Evolutionary conservation across 2,797 vertebrate species (phyloP), one percentile per base, ranked within the genome.

Genomic region (Enoplosus armatus): DNA sequence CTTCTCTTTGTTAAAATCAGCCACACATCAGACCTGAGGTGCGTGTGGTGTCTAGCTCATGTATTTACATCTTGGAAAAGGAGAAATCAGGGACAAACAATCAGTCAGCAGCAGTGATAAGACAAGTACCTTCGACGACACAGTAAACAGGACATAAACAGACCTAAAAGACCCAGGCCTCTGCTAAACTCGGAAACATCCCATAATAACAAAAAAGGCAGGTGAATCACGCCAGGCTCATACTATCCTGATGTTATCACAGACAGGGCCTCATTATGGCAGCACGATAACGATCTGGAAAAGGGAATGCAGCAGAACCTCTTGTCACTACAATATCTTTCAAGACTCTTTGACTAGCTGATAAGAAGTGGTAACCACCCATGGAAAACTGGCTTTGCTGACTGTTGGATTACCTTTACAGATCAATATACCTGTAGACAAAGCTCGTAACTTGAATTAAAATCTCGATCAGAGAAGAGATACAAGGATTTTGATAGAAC

Each of bases 71-170:
- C 83, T 77, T 14, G 14, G 65, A 78, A 62, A 80, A 69, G 18
- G 43, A 77, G 64, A 87, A 90, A 92, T 92, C 89, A 82, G 73
- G 70, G 73, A 84, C 77, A 80, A 78, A 90, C 82, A 77, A 94
- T 92, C 90, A 89, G 79, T 92, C 85, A 85, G 75, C 65, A 83
- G 54, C 50, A n/a, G 75, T 16, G 89, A 94, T 93, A 93, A 93
- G 86, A 78, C 16, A 74, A 87, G 86, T 87, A 75, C 62, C 66
- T 83, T 51, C 41, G 67, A 83, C 75, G 27, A 72, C 26, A 74
- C 77, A 70, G 82, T 80, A 88, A 90, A 91, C 79, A 84, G 55
- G 75, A 85, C 75, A 89, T 75, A 86, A 82, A 77, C 61, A 85
- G 58, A 82, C 59, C 53, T 41, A 39, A 85, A 56, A 78, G 75